A percentile compares a stretch with the other conserved stretches of the same genome.
These are phyloP conservation scores for Iselma pallidipennis DNA, from an alignment of 2,888 invertebrate genomes.

Conservation along the genomic window DNA sequence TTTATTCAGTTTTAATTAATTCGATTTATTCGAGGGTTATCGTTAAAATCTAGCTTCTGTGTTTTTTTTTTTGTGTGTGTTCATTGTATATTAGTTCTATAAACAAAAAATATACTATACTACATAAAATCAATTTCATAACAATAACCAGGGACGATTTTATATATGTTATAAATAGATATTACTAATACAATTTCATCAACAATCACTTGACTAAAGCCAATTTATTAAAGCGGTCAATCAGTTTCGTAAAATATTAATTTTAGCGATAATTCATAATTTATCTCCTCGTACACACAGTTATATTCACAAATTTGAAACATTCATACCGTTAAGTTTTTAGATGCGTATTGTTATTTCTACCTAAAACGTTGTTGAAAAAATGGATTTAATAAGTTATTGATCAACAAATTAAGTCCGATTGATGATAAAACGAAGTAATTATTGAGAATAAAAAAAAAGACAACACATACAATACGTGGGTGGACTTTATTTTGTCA, in stretches of 20 bases:
- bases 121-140: background rate
- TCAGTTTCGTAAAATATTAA: too few species aligned
- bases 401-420: background rate
- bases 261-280: too few species aligned
- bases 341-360: too few species aligned
- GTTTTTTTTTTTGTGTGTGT: background rate
- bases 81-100: background rate
- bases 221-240: constrained; percentile 2
- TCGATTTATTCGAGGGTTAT: too few species aligned
- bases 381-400: too few species aligned
- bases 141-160: constrained; percentile 3
- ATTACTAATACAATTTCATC: constrained; percentile 15
- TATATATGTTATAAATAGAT: constrained; percentile 19
- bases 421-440: background rate
- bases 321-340: too few species aligned
- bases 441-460: background rate
- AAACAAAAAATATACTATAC: background rate
- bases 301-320: too few species aligned
- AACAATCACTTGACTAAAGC: constrained; percentile 11
- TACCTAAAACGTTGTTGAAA: too few species aligned
- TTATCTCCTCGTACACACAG: too few species aligned
- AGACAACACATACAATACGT: background rate
- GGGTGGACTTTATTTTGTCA: background rate
- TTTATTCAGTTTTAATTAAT: too few species aligned
- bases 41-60: too few species aligned